Evolutionary conservation across 2,888 invertebrate species (phyloP).

Genomic region (Schrankia costaestrigalis): DNA sequence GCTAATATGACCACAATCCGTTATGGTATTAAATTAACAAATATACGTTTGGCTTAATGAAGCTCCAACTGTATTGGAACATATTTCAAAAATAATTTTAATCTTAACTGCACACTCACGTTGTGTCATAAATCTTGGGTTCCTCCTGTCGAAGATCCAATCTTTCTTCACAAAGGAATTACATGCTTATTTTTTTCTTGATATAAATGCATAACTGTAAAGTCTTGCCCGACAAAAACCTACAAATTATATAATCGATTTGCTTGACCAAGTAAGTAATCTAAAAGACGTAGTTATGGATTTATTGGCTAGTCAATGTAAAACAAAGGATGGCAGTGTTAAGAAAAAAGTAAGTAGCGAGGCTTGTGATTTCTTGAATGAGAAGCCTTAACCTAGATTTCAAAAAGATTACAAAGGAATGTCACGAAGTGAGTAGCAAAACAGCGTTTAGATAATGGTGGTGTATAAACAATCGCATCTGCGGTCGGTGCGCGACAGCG

Average conservation of each 20-base stretch:
- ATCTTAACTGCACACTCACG: constrained; percentile 33
- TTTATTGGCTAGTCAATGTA: constrained; percentile 5
- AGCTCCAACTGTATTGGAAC: constrained; percentile 20
- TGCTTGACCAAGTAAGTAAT: constrained; percentile 4
- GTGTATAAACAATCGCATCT: constrained; percentile 69
- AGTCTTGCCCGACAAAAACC: constrained; percentile 13
- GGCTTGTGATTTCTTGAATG: constrained; percentile 45
- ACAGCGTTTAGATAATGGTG: constrained; percentile 71
- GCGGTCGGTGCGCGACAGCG: constrained; percentile 44
- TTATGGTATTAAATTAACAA: constrained; percentile 7
- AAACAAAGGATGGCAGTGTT: constrained; percentile 18
- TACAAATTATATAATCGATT: constrained; percentile 21
- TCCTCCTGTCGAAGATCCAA: constrained; percentile 25
- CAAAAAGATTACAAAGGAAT: constrained; percentile 72
- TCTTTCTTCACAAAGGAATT: constrained; percentile 35
- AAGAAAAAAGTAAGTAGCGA: constrained; percentile 24
- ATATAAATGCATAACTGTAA: constrained; percentile 32
- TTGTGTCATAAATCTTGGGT: constrained; percentile 30
- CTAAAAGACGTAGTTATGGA: not conserved
- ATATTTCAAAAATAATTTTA: constrained; percentile 20
- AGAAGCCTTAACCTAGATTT: constrained; percentile 74
- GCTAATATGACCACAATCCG: constrained; percentile 3
- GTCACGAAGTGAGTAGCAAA: constrained; percentile 68
- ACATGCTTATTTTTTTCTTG: constrained; percentile 21
- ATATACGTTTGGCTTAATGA: constrained; percentile 14